Base-by-base conservation (phyloP, 2,888 invertebrate genomes). In the Perdita meconis region DNA sequence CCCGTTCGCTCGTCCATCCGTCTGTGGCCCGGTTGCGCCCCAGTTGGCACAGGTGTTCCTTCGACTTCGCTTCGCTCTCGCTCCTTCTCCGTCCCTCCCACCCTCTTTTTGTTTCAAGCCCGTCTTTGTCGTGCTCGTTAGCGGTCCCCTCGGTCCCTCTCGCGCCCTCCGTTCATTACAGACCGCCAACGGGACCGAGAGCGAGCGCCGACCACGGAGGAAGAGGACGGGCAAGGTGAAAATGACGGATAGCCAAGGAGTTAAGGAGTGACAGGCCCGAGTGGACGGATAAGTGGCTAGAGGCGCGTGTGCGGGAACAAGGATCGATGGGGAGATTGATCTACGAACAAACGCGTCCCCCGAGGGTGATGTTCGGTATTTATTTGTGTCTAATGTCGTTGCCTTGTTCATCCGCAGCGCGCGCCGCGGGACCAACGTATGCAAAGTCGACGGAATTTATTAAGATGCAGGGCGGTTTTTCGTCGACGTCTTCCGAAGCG, bases 21-120 rank as follows among this genome's bases (percentile, higher is more conserved):
- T 85, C 83, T 83, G 83, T 80, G 80, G 82, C 84, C 87, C 79
- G 87, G 90, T 89, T 89, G 89, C 87, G 91, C 91, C 89, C 91
- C 91, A 91, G 91, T 91, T 91, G 91, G 91, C 91, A 91, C 91
- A 91, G 91, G 90, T 91, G 91, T 91, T 90, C 89, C 78, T 86
- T 88, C 83, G 85, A 82, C 85, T 82, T 53, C 63, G 57, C 68
- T 77, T 78, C 68, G 71, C 74, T 44, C 56, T 57, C 64, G 38
- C 47, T 66, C 71, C 64, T 63, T 55, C 51, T 26, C 51, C 30
- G 40, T 55, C 67, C 19, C 70, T 63, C 68, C 73, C 57, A 24
- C 13, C 36, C 40, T 63, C 38, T 67, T 73, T 56, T 65, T 64
- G 53, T 75, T 60, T 75, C 75, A 34, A 75, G 8, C 26, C 24